Percentiles rank a stretch among this genome's conserved stretches.
phyloP scores from a whole-genome alignment of 64 coral and sea anemone species.

The Platygyra sinensis region DNA sequence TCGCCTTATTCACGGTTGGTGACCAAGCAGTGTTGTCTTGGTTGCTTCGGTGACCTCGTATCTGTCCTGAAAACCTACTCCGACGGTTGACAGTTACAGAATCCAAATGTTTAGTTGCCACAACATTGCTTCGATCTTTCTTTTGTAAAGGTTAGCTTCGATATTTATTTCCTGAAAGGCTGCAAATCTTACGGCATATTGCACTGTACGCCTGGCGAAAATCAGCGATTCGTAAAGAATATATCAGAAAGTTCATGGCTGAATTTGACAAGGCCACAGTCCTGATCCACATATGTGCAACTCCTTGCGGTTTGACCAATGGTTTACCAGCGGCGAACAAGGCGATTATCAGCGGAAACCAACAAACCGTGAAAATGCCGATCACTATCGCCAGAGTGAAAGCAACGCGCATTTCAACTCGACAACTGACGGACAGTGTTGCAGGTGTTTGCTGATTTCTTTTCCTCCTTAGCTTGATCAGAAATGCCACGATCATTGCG shows the following conservation, averaged over 20 bases:
- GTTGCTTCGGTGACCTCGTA: too few species aligned
- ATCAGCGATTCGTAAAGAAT: not conserved
- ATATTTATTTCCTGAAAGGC: not conserved
- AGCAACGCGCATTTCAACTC: not conserved
- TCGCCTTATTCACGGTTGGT: too few species aligned
- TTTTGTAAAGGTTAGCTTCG: too few species aligned
- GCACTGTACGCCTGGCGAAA: not conserved
- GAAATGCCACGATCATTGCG: constrained; percentile 1
- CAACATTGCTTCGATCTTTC: too few species aligned
- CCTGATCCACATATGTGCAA: constrained; percentile 11
- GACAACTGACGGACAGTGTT: not conserved
- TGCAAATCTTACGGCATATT: not conserved
- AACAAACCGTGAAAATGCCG: constrained; percentile 6
- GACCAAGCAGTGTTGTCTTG: too few species aligned
- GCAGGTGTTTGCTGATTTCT: not conserved
- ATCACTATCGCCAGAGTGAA: not conserved
- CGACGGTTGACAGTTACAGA: too few species aligned
- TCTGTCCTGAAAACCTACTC: too few species aligned
- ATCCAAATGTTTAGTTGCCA: too few species aligned
- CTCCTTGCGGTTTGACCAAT: not conserved
- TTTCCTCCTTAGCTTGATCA: not conserved
- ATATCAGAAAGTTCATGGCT: constrained; percentile 22
- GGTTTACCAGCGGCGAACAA: not conserved
- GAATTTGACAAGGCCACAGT: constrained; percentile 17
- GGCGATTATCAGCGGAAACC: not conserved